A percentile compares a stretch with the other conserved stretches of the same genome.
Evolutionary conservation across 2,888 invertebrate genomes (phyloP).

Genomic region (Nymphalis c-album): DNA sequence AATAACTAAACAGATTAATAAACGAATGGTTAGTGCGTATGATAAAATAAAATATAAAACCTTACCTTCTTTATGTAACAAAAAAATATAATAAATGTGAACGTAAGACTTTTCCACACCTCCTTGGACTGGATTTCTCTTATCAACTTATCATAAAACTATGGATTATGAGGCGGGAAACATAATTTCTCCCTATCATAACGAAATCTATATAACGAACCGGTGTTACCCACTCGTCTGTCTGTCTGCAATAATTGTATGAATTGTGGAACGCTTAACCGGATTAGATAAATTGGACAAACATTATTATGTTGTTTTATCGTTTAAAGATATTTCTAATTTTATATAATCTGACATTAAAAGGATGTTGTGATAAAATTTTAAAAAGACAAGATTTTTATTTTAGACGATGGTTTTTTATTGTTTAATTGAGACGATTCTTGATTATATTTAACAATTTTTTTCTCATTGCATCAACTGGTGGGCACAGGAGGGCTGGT

Average conservation of each 20-base stretch:
- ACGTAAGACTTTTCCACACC: constrained; percentile 2
- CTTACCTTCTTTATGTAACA: not conserved
- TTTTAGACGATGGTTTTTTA: no score
- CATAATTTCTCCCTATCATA: constrained; percentile 42
- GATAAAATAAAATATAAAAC: not conserved
- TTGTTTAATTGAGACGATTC: no score
- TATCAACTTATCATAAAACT: constrained; percentile 31
- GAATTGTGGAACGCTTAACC: constrained; percentile 41
- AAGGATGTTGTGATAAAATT: not conserved
- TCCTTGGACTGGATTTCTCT: constrained; percentile 24
- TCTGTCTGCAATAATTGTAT: constrained; percentile 46
- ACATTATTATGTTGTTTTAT: constrained; percentile 26
- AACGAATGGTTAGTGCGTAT: no score
- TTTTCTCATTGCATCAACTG: no score
- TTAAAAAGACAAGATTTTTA: not conserved
- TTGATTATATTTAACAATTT: no score
- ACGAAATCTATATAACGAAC: constrained; percentile 43
- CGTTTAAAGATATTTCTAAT: constrained; percentile 12
- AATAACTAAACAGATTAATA: no score
- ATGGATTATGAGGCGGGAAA: constrained; percentile 36
- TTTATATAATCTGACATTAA: not conserved
- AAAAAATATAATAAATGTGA: constrained; percentile 3
- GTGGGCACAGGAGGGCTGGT: no score
- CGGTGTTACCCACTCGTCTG: constrained; percentile 47
- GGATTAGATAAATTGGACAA: constrained; percentile 21